These are phyloP conservation scores for Mesitornis unicolor DNA, from an alignment of 2,113 vertebrate species.

Conservation along the genomic window DNA sequence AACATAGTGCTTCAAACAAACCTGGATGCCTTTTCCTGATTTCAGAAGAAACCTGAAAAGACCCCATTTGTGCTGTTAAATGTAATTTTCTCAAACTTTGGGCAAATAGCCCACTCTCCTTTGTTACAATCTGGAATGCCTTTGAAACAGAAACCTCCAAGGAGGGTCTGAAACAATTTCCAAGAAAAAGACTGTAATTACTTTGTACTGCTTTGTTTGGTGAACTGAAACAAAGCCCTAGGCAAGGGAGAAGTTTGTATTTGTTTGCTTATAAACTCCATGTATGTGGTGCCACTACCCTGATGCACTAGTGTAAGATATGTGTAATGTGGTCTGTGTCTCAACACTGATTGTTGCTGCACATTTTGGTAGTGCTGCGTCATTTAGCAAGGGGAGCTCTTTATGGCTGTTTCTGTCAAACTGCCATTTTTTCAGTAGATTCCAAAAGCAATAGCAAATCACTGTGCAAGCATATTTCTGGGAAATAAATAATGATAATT, in stretches of 20 bases:
- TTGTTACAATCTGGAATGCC: background rate
- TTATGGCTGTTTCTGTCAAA: background rate
- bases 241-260: background rate
- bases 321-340: rapidly evolving
- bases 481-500: background rate
- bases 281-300: background rate
- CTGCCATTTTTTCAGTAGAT: background rate
- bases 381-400: background rate
- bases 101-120: background rate
- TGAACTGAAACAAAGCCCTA: constrained; percentile 2
- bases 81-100: background rate
- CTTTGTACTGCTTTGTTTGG: background rate
- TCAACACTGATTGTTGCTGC: background rate
- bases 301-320: rapidly evolving
- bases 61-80: background rate
- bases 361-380: background rate
- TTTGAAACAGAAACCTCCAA: constrained; percentile 41
- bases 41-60: background rate
- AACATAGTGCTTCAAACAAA: background rate
- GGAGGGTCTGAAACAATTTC: constrained; percentile 25
- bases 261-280: background rate
- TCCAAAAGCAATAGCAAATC: background rate
- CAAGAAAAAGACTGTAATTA: constrained; percentile 35
- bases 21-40: background rate
- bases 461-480: background rate